Conservation (phyloP, 1,140 invertebrate species). For the Mycetomoellerius zeteki region DNA sequence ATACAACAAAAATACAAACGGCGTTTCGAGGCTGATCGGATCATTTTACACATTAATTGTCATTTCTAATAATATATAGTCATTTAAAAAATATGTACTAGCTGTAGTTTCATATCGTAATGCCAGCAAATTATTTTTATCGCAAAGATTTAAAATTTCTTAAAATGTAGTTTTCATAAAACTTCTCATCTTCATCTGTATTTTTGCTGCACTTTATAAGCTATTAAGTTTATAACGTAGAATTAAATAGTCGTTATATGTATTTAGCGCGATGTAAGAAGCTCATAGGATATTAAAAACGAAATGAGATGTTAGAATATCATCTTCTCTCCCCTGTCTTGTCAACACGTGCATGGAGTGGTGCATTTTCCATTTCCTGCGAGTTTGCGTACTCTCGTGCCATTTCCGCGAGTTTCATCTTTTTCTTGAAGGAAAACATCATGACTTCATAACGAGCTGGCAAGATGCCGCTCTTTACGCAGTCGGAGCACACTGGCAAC, state of each 20-base stretch:
- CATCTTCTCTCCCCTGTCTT: conserved; percentile 24
- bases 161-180: neutral
- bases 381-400: conserved; percentile 54
- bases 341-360: conserved; percentile 27
- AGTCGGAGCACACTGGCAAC: conserved; percentile 48
- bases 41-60: neutral
- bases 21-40: no score
- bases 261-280: conserved; percentile 10
- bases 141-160: neutral
- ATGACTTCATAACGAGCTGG: conserved; percentile 63
- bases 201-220: neutral
- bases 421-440: conserved; percentile 63
- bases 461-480: conserved; percentile 61
- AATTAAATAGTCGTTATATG: conserved; percentile 19
- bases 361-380: conserved; percentile 59
- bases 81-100: neutral
- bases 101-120: neutral
- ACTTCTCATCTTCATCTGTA: neutral
- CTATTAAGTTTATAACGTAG: neutral
- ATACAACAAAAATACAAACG: no score
- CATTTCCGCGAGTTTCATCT: conserved; percentile 52
- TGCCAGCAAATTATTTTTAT: neutral
- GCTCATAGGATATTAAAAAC: conserved; percentile 46
- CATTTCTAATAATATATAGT: neutral
- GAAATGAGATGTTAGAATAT: conserved; percentile 22